These are phyloP conservation scores for Euphysa ruthae DNA, from an alignment of 30 jellyfish, hydroid and myxozoan species.

Conservation along the genomic window DNA sequence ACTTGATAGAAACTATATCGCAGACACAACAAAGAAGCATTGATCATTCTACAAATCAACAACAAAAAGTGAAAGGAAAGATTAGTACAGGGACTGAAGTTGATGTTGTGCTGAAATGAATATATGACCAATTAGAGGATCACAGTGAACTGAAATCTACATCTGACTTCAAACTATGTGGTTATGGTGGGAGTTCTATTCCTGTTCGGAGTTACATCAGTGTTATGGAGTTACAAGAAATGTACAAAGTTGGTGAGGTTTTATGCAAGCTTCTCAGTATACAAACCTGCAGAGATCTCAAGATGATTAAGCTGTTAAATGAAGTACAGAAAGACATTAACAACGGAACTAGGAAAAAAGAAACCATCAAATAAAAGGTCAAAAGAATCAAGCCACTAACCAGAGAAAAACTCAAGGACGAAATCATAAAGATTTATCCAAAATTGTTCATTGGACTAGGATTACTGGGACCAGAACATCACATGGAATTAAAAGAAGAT, in stretches of 20 bases:
- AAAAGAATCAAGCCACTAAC: background rate
- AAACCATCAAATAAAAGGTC: background rate
- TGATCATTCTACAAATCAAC: background rate
- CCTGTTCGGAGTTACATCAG: background rate
- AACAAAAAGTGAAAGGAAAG: background rate
- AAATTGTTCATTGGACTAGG: slow-evolving; percentile 55
- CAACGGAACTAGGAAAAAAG: background rate
- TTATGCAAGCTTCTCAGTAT: background rate
- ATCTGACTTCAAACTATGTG: background rate
- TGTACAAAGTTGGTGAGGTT: background rate
- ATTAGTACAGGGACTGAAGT: slow-evolving; percentile 18
- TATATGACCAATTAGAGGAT: background rate
- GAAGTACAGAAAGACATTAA: background rate
- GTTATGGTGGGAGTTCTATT: slow-evolving; percentile 3
- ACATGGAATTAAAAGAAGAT: slow-evolving; percentile 38
- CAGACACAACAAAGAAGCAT: background rate
- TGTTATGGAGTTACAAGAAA: background rate
- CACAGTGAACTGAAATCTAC: background rate
- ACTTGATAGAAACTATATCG: background rate
- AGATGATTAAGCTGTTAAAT: background rate
- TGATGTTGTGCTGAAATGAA: background rate
- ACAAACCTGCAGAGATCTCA: background rate
- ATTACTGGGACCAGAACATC: slow-evolving; percentile 52
- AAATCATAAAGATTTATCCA: background rate
- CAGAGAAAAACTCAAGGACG: background rate